Conservation (phyloP, 1,140 invertebrate species). For the Pseudachorutes palmiensis region DNA sequence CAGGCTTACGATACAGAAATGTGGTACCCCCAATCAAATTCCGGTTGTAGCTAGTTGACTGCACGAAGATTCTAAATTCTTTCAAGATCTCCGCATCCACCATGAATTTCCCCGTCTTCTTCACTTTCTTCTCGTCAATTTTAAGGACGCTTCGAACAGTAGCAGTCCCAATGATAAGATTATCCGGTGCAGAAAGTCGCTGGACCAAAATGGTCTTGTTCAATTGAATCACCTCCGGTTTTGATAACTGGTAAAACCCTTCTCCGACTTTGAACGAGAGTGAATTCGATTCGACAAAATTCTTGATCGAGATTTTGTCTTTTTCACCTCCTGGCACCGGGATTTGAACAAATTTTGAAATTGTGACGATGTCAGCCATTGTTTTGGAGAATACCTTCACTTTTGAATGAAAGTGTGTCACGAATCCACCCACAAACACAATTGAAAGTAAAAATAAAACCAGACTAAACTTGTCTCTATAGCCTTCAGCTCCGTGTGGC, state of each 20-base stretch:
- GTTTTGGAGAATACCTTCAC: neutral
- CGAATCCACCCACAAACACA: neutral
- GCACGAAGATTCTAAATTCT: conserved; percentile 22
- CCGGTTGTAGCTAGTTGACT: conserved; percentile 28
- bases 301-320: conserved; percentile 23
- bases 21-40: conserved; percentile 25
- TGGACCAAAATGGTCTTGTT: conserved; percentile 25
- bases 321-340: conserved; percentile 8
- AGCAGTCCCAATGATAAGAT: conserved; percentile 7
- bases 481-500: too few relatives aligned
- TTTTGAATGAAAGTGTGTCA: neutral
- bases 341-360: neutral
- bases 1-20: conserved; percentile 19
- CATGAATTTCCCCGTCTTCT: conserved; percentile 20
- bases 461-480: too few relatives aligned
- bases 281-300: conserved; percentile 20
- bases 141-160: conserved; percentile 12
- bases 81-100: conserved; percentile 20
- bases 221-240: conserved; percentile 24
- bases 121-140: conserved; percentile 10
- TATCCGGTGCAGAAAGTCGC: conserved; percentile 13
- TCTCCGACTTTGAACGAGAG: conserved; percentile 14
- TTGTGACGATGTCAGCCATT: conserved; percentile 4
- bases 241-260: conserved; percentile 22
- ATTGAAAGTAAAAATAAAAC: too few relatives aligned